A percentile compares a stretch with the other conserved stretches of the same genome.
Conservation (phyloP, 2,888 invertebrate genomes). For the Drosophila acutilabella region DNA sequence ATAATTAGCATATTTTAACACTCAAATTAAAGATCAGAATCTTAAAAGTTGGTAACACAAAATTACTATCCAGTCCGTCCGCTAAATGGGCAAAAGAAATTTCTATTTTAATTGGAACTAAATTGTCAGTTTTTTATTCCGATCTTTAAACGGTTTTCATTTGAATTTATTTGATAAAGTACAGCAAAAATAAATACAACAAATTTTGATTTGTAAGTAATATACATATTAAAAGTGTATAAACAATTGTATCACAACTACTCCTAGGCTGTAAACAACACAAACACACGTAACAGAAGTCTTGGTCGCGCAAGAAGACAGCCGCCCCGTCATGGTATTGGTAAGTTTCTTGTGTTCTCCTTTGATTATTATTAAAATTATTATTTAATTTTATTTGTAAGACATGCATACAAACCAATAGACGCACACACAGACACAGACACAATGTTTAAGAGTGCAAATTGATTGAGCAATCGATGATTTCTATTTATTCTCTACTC, state of each 20-base stretch:
- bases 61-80: conserved; percentile 29
- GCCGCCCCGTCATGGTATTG: conserved; percentile 86
- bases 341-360: conserved; percentile 80
- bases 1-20: conserved; percentile 5
- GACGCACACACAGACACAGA: conserved; percentile 23
- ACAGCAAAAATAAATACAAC: conserved; percentile 3
- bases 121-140: conserved; percentile 20
- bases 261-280: conserved; percentile 86
- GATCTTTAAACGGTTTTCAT: conserved; percentile 33
- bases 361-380: conserved; percentile 11
- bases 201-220: conserved; percentile 33
- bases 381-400: not conserved
- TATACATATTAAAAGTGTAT: conserved; percentile 41
- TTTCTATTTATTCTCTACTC: conserved; percentile 12
- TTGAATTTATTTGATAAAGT: conserved; percentile 9
- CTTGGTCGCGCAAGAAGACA: conserved; percentile 86
- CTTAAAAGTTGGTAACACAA: not conserved
- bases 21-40: conserved; percentile 46
- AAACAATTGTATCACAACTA: conserved; percentile 74
- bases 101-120: conserved; percentile 10
- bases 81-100: conserved; percentile 2
- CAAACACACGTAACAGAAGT: conserved; percentile 86
- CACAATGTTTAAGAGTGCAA: not conserved
- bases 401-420: conserved; percentile 19
- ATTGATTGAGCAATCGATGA: not conserved